A percentile compares a stretch with the other conserved stretches of the same genome.
These are phyloP conservation scores for Drosophila gunungcola DNA, from an alignment of 1,140 invertebrate species.

Conservation along the genomic window DNA sequence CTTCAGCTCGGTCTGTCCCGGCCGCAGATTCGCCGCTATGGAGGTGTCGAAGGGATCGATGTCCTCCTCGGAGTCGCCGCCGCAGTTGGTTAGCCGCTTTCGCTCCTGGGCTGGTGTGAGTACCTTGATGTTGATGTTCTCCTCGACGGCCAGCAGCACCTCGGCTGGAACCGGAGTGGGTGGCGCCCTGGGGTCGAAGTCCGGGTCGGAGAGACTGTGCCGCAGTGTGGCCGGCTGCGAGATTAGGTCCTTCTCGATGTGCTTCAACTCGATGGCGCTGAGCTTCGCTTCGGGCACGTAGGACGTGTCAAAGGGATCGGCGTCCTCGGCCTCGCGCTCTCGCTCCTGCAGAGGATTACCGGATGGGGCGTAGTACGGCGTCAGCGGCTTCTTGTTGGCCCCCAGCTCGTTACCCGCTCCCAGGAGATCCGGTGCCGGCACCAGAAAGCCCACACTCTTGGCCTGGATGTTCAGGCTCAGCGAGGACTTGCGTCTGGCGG, in stretches of 20 bases:
- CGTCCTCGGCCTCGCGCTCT: conserved; percentile 85
- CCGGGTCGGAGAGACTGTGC: conserved; percentile 86
- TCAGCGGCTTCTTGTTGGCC: conserved; percentile 88
- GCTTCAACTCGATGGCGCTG: conserved; percentile 90
- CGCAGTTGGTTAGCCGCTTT: conserved; percentile 47
- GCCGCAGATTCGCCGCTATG: conserved; percentile 89
- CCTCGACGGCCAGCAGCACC: conserved; percentile 86
- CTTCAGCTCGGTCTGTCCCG: conserved; percentile 91
- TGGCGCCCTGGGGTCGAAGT: conserved; percentile 86
- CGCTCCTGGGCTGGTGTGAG: conserved; percentile 87
- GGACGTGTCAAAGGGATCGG: conserved; percentile 93
- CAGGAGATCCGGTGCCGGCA: conserved; percentile 86
- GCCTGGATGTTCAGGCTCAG: conserved; percentile 82
- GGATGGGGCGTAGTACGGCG: conserved; percentile 90
- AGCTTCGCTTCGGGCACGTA: conserved; percentile 89
- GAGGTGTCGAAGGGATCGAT: conserved; percentile 93
- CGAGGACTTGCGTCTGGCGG: conserved; percentile 76
- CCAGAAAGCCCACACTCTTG: conserved; percentile 90
- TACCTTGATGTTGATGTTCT: conserved; percentile 88
- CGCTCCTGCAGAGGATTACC: conserved; percentile 86
- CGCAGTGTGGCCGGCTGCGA: conserved; percentile 39
- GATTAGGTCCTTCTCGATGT: conserved; percentile 89
- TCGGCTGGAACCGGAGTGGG: conserved; percentile 85
- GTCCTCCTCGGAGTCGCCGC: conserved; percentile 51
- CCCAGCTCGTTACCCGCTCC: conserved; percentile 85